Conservation (phyloP, 2,797 vertebrate genomes). For the Cyprinodon diabolis region DNA sequence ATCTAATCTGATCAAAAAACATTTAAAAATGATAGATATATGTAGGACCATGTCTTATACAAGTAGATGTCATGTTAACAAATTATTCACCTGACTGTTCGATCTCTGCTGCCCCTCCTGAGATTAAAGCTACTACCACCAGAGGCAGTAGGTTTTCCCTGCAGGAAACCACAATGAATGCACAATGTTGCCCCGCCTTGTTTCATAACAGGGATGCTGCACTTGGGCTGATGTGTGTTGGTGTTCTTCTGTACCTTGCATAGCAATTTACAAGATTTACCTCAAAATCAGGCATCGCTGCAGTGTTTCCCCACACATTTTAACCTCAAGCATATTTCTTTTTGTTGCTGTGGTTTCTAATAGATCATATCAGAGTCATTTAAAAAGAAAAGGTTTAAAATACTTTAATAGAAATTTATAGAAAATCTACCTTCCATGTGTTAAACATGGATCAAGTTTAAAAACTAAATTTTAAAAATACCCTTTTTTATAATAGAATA, state of each 20-base stretch:
- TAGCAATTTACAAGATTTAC: background rate
- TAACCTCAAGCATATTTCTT: background rate
- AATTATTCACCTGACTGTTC: background rate
- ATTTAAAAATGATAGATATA: background rate
- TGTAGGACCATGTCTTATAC: background rate
- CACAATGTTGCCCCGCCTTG: background rate
- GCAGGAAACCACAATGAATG: background rate
- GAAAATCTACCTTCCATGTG: background rate
- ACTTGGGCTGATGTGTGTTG: background rate
- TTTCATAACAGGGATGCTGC: background rate
- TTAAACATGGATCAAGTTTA: background rate
- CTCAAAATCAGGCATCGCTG: background rate
- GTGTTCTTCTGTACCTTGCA: background rate
- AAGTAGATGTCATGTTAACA: background rate
- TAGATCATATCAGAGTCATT: background rate
- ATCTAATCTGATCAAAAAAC: background rate
- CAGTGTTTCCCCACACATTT: background rate
- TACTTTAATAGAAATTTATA: background rate
- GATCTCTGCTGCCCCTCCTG: background rate
- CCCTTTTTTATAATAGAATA: too few species aligned
- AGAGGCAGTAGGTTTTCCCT: background rate
- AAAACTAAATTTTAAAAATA: too few species aligned
- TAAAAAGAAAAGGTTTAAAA: background rate
- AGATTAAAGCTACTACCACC: background rate
- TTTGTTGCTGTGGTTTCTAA: background rate